Evolutionary conservation across 2,113 vertebrate species (phyloP), one percentile per base, ranked within the genome.

Genomic region (Ceyx cyanopectus): DNA sequence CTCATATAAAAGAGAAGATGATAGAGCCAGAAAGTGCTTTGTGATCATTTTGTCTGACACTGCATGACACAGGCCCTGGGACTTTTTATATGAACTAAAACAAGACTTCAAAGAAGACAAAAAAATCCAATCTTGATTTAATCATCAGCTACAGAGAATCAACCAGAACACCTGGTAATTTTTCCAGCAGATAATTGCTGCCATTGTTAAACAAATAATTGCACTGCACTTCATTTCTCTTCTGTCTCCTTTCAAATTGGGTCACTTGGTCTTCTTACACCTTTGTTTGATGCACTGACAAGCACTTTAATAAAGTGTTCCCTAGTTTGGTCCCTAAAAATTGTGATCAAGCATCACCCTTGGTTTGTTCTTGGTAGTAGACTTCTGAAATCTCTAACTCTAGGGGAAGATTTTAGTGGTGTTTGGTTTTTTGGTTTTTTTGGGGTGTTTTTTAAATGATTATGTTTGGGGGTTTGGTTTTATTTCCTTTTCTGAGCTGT

Each of bases 171-270:
- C 53, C 66, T 60, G 40, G 90, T 86, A 81, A 56, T 68, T 90
- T 93, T 95, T 92, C 60, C 51, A 87, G 79, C 43, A 67, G 63
- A 63, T 95, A 95, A 94, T 91, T 92, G 79, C 79, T 92, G 60
- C 51, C 51, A 66, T 46, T 94, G 63, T 94, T 91, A 92, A 87
- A 80, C 68, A 91, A 83, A 70, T 94, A 91, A 94, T 80, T 82
- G 12, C 26, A 58, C n/a, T 83, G 54, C 46, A 66, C 85, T 85
- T 93, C 12, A 80, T 85, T 92, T 91, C 54, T 72, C 19, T 85
- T 86, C 37, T 57, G 43, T 74, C 14, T n/a, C 14, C 51, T 93
- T 93, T 85, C 43, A 90, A 78, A 77, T 27, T 83, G 63, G 65
- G 51, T 91, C 43, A 40, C 88, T 88, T 79, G 32, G 43, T 90